Evolutionary conservation across 2,797 vertebrate species (phyloP).

Genomic region (Allobates femoralis): DNA sequence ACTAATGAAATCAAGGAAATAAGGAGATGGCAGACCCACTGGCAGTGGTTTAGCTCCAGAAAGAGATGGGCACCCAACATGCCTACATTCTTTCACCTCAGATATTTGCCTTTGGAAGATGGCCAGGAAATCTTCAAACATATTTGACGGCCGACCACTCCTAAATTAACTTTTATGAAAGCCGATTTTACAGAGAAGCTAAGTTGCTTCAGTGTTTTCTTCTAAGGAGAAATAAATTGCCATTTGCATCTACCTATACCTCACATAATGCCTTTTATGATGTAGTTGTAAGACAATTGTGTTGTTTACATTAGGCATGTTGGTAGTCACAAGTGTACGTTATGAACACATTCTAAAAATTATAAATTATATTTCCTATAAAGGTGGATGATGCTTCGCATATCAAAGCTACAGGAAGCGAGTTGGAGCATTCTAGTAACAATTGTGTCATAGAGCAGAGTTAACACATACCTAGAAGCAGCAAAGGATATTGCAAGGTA

Average conservation of each 20-base stretch:
- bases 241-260: neutral
- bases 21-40: too few relatives aligned
- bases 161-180: neutral
- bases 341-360: neutral
- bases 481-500: neutral
- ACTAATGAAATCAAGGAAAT: too few relatives aligned
- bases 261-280: neutral
- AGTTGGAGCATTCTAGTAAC: neutral
- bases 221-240: neutral
- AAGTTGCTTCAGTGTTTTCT: neutral
- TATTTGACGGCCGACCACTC: too few relatives aligned
- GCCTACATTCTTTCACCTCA: neutral
- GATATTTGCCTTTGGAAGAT: neutral
- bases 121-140: too few relatives aligned
- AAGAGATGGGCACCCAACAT: neutral
- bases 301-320: neutral
- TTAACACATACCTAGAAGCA: neutral
- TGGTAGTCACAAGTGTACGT: neutral
- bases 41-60: too few relatives aligned
- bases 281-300: neutral
- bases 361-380: conserved; percentile 7
- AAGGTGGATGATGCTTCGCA: conserved; percentile 55
- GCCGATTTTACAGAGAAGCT: neutral
- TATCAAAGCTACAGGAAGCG: conserved; percentile 3
- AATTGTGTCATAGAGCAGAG: neutral